Percentiles rank a stretch among this genome's conserved stretches.
phyloP scores from a whole-genome alignment of 2,113 vertebrate species.

The Tapirus terrestris region DNA sequence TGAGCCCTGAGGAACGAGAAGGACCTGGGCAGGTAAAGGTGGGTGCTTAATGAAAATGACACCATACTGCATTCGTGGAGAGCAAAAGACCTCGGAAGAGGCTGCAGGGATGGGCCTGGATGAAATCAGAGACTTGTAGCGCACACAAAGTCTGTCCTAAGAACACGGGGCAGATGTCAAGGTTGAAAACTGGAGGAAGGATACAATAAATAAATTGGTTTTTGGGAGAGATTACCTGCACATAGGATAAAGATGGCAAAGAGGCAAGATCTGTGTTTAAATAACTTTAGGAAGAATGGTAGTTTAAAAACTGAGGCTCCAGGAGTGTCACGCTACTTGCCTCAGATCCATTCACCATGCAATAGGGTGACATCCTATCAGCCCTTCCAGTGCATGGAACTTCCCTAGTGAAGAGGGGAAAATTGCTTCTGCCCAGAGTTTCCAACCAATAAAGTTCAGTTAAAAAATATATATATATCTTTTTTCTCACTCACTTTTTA shows the following conservation, averaged over 20 bases:
- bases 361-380: not conserved
- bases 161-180: not conserved
- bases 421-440: not conserved
- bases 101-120: not conserved
- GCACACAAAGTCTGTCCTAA: not conserved
- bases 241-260: not conserved
- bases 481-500: not conserved
- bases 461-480: not conserved
- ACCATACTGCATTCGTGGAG: not conserved
- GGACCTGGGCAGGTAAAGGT: not conserved
- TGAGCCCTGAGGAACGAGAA: not conserved
- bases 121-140: not conserved
- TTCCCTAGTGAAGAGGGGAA: not conserved
- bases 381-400: fast-evolving
- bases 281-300: not conserved
- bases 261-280: not conserved
- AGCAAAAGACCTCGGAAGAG: not conserved
- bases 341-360: not conserved
- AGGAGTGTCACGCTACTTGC: not conserved
- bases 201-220: not conserved
- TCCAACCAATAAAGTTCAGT: not conserved
- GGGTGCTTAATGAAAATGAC: not conserved
- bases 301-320: not conserved
- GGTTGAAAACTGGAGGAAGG: not conserved
- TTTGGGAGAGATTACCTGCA: not conserved